Percentiles rank a stretch among this genome's conserved stretches.
phyloP scores from a whole-genome alignment of 37 sponge, comb jelly and placozoan genomes.

The Amphimedon queenslandica region DNA sequence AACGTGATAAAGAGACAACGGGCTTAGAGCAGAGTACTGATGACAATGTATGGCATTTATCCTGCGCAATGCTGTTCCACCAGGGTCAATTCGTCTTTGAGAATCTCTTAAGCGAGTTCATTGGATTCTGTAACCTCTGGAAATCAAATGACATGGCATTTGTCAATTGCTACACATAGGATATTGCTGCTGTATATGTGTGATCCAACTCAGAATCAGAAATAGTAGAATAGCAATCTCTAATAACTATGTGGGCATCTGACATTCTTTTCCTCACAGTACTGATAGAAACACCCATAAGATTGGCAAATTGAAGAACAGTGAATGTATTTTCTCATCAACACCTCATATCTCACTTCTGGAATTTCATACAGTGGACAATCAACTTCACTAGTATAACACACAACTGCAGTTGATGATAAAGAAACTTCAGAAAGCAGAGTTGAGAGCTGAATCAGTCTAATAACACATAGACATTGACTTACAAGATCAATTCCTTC shows the following conservation, averaged over 20 bases:
- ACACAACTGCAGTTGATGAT: neutral
- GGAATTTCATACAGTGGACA: constrained; percentile 24
- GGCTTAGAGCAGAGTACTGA: constrained; percentile 17
- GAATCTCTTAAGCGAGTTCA: constrained; percentile 19
- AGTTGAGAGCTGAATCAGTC: no score
- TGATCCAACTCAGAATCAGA: constrained; percentile 18
- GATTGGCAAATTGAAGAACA: constrained; percentile 21
- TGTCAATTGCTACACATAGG: constrained; percentile 14
- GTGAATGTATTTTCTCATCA: constrained; percentile 25
- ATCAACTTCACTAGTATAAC: neutral
- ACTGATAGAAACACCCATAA: no score
- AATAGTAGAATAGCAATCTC: neutral
- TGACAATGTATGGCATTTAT: neutral
- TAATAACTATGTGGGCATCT: constrained; percentile 6
- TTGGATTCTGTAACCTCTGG: constrained; percentile 8
- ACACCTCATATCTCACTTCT: neutral
- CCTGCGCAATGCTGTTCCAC: constrained; percentile 5
- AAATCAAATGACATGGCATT: constrained; percentile 13
- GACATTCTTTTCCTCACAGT: constrained; percentile 29
- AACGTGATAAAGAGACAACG: constrained; percentile 17
- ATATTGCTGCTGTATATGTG: neutral
- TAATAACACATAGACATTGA: neutral
- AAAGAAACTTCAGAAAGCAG: neutral
- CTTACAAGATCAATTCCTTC: neutral
- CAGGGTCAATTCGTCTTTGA: constrained; percentile 28